phyloP scores from a whole-genome alignment of 2,888 invertebrate genomes.

The Leucophora obtusa region DNA sequence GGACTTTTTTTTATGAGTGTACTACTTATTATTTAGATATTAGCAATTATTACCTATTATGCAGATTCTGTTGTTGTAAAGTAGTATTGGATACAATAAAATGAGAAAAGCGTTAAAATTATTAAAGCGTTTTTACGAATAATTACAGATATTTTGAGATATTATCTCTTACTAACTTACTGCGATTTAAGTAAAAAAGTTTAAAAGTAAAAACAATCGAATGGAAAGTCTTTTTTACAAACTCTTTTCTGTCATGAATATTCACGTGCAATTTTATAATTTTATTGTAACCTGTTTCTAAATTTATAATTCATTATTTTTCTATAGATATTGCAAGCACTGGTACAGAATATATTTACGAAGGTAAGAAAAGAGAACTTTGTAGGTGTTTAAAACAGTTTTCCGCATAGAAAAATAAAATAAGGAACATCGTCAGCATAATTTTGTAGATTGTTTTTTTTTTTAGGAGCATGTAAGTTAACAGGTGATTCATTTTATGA shows the following conservation, averaged over 20 bases:
- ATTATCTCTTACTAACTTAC: too few species aligned
- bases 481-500: conserved; percentile 31
- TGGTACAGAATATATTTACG: neutral
- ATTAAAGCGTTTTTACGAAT: too few species aligned
- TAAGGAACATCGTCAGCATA: neutral
- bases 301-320: conserved; percentile 50
- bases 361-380: neutral
- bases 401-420: neutral
- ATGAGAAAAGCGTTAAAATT: too few species aligned
- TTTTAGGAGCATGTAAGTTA: neutral
- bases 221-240: neutral
- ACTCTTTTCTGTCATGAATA: conserved; percentile 27
- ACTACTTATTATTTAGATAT: too few species aligned
- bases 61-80: too few species aligned
- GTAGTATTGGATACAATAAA: too few species aligned
- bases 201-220: neutral
- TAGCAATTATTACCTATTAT: too few species aligned
- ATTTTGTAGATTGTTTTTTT: neutral
- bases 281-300: conserved; percentile 48
- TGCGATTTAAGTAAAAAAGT: too few species aligned
- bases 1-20: too few species aligned
- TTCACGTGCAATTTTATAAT: conserved; percentile 42
- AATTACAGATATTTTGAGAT: too few species aligned
- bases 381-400: conserved; percentile 48
- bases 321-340: conserved; percentile 6